phyloP scores from a whole-genome alignment of 2,888 invertebrate genomes.

The Scaeva pyrastri region DNA sequence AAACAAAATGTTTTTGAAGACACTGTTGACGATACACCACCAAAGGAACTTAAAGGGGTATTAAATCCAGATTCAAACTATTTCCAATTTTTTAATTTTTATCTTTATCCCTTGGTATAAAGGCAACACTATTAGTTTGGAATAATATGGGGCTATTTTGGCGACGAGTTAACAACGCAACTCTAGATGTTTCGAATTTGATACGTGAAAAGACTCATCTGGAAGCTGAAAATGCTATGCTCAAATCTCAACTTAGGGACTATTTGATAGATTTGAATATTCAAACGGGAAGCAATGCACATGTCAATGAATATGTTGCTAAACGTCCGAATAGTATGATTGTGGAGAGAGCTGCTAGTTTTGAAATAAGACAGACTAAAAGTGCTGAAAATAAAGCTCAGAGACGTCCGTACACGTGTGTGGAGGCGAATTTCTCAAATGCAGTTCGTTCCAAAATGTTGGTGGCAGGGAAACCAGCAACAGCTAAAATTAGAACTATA shows the following conservation, averaged over 20 bases:
- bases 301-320: conserved; percentile 80
- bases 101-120: conserved; percentile 22
- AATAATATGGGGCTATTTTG: conserved; percentile 89
- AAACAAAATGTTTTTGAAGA: conserved; percentile 78
- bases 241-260: conserved; percentile 87
- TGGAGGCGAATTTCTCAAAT: conserved; percentile 86
- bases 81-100: neutral
- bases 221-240: conserved; percentile 86
- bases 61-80: neutral
- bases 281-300: conserved; percentile 80
- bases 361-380: conserved; percentile 78
- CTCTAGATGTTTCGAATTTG: conserved; percentile 85
- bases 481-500: conserved; percentile 78
- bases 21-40: conserved; percentile 81
- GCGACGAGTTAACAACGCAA: conserved; percentile 86
- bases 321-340: conserved; percentile 83
- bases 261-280: conserved; percentile 87
- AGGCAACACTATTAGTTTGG: conserved; percentile 82
- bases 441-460: conserved; percentile 84
- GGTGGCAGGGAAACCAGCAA: conserved; percentile 77
- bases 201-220: conserved; percentile 82
- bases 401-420: conserved; percentile 85
- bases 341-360: conserved; percentile 81
- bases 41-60: conserved; percentile 77
- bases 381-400: conserved; percentile 72